These are phyloP conservation scores for Grallaria varia DNA, from an alignment of 2,113 vertebrate genomes.

Conservation along the genomic window DNA sequence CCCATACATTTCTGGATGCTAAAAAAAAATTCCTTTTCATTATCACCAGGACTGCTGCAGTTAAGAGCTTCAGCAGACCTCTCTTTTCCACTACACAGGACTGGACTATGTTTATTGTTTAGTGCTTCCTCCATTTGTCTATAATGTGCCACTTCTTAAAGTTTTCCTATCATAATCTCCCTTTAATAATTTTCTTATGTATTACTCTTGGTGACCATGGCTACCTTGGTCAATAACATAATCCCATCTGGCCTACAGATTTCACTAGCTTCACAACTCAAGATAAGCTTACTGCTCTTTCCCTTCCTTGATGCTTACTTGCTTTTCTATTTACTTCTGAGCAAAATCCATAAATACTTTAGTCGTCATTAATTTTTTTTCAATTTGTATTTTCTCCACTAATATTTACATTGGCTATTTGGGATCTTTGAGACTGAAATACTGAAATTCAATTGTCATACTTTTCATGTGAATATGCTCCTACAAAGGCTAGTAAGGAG, in stretches of 20 bases:
- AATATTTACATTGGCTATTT: neutral
- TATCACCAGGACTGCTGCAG: neutral
- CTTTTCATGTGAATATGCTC: neutral
- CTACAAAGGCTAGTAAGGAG: neutral
- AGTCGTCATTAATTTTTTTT: neutral
- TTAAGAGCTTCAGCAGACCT: neutral
- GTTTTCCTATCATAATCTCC: neutral
- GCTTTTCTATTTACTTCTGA: neutral
- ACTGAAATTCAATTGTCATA: neutral
- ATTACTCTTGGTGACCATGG: neutral
- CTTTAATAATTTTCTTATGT: neutral
- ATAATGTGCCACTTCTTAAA: neutral
- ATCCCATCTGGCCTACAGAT: neutral
- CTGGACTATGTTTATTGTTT: neutral
- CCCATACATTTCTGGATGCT: constrained; percentile 15
- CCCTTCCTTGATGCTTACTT: neutral
- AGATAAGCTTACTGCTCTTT: neutral
- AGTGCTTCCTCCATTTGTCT: neutral
- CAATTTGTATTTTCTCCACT: neutral
- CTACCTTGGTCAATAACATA: neutral
- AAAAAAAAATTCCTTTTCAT: constrained; percentile 20
- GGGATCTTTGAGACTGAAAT: neutral
- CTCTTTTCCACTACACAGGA: neutral
- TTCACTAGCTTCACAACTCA: neutral
- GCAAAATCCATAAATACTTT: neutral